Conservation (phyloP, 2,797 vertebrate species). For the Pseudochaenichthys georgianus region DNA sequence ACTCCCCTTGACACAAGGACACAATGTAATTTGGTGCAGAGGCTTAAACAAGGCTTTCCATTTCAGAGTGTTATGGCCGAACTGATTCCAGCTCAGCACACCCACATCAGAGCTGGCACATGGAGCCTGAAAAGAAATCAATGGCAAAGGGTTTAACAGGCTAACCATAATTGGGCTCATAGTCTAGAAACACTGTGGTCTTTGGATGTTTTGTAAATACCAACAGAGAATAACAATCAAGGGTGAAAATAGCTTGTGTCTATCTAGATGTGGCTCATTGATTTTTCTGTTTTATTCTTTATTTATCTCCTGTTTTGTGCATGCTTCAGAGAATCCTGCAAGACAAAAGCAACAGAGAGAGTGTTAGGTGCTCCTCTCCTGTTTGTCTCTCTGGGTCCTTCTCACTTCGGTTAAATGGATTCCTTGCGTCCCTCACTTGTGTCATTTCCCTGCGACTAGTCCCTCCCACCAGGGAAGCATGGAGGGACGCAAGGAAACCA, state of each 20-base stretch:
- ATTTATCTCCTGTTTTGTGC: slow-evolving; percentile 42
- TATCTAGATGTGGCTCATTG: slow-evolving; percentile 66
- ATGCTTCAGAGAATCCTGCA: slow-evolving; percentile 21
- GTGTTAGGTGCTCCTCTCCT: too few species aligned
- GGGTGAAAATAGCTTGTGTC: slow-evolving; percentile 52
- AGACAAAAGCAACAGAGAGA: slow-evolving; percentile 27
- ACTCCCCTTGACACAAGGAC: slow-evolving; percentile 81
- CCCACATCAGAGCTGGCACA: slow-evolving; percentile 56
- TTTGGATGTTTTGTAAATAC: slow-evolving; percentile 73
- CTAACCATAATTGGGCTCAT: slow-evolving; percentile 72
- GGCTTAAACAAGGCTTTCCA: slow-evolving; percentile 71
- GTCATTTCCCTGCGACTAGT: too few species aligned
- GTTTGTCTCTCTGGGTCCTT: too few species aligned
- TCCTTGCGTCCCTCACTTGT: too few species aligned
- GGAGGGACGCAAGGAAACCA: too few species aligned
- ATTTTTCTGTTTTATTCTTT: slow-evolving; percentile 60
- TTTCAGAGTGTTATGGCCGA: slow-evolving; percentile 67
- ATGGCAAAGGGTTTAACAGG: slow-evolving; percentile 72
- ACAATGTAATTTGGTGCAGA: slow-evolving; percentile 74
- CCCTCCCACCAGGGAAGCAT: too few species aligned
- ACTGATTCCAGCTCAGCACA: slow-evolving; percentile 63
- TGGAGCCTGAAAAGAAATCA: slow-evolving; percentile 73
- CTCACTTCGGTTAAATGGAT: too few species aligned
- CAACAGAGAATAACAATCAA: slow-evolving; percentile 63
- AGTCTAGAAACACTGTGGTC: slow-evolving; percentile 50